These are phyloP conservation scores for Formica aserva DNA, from an alignment of 2,888 invertebrate genomes.

Conservation along the genomic window DNA sequence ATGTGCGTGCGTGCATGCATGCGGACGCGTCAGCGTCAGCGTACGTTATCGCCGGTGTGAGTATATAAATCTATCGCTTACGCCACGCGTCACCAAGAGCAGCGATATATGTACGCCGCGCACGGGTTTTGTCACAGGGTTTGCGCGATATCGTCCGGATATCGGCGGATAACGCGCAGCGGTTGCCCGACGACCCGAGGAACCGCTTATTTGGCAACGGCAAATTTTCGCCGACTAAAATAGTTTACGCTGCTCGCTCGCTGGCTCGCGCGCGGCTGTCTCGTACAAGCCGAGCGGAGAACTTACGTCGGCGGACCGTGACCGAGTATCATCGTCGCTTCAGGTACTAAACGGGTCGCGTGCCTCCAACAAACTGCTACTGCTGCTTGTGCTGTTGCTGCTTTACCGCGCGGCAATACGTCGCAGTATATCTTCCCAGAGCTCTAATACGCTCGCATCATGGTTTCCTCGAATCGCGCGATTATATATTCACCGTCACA, in stretches of 20 bases:
- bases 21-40: background rate
- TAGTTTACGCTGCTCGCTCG: slow-evolving; percentile 72
- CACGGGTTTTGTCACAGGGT: background rate
- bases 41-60: slow-evolving; percentile 21
- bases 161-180: background rate
- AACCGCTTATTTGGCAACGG: slow-evolving; percentile 73
- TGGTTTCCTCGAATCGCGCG: slow-evolving; percentile 75
- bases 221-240: slow-evolving; percentile 79
- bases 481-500: slow-evolving; percentile 79
- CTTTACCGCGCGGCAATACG: slow-evolving; percentile 7
- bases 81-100: slow-evolving; percentile 25
- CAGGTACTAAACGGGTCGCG: slow-evolving; percentile 57
- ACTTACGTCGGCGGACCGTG: slow-evolving; percentile 81
- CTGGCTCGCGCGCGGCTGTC: slow-evolving; percentile 14
- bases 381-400: background rate
- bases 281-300: slow-evolving; percentile 40
- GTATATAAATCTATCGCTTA: slow-evolving; percentile 28
- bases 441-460: slow-evolving; percentile 80
- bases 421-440: slow-evolving; percentile 62
- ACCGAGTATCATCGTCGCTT: slow-evolving; percentile 80
- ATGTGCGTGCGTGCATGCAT: background rate
- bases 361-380: slow-evolving; percentile 5
- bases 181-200: slow-evolving; percentile 24
- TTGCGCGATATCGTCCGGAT: slow-evolving; percentile 16
- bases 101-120: background rate